Evolutionary conservation across 2,797 vertebrate species (phyloP).

Genomic region (Rhinella marina): DNA sequence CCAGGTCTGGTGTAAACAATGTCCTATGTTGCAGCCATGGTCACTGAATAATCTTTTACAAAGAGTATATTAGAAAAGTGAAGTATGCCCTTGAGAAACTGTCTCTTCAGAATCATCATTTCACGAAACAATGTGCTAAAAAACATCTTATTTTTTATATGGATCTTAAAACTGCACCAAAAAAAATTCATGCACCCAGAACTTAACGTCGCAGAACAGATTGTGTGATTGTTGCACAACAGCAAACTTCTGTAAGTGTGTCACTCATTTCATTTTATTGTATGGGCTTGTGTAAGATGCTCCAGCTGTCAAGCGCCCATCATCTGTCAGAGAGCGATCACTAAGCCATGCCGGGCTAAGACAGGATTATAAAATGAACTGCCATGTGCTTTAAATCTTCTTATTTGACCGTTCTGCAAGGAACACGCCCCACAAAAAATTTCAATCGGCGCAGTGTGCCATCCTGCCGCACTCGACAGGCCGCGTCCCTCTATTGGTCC

Average conservation of each 20-base stretch:
- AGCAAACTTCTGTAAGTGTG: constrained; percentile 81
- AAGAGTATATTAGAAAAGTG: no score
- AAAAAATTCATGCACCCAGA: neutral
- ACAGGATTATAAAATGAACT: constrained; percentile 86
- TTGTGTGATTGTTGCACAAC: constrained; percentile 80
- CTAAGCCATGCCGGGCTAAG: constrained; percentile 85
- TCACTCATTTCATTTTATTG: constrained; percentile 85
- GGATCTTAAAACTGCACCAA: no score
- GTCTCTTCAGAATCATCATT: no score
- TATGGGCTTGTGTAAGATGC: constrained; percentile 76
- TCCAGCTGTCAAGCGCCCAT: constrained; percentile 82
- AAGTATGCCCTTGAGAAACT: no score
- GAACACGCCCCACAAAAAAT: constrained; percentile 73
- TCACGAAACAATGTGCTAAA: no score
- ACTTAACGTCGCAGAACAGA: constrained; percentile 69
- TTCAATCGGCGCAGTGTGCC: constrained; percentile 75
- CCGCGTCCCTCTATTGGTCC: constrained; percentile 66
- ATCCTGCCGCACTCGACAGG: constrained; percentile 73
- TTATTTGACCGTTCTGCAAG: constrained; percentile 83
- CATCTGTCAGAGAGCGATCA: constrained; percentile 82
- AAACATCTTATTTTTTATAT: no score
- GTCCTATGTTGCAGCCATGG: no score
- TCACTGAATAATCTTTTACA: no score
- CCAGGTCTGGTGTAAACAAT: no score
- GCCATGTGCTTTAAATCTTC: constrained; percentile 87